These are phyloP conservation scores for Saguinus imperator DNA, from an alignment of 2,113 vertebrate species.

Conservation along the genomic window DNA sequence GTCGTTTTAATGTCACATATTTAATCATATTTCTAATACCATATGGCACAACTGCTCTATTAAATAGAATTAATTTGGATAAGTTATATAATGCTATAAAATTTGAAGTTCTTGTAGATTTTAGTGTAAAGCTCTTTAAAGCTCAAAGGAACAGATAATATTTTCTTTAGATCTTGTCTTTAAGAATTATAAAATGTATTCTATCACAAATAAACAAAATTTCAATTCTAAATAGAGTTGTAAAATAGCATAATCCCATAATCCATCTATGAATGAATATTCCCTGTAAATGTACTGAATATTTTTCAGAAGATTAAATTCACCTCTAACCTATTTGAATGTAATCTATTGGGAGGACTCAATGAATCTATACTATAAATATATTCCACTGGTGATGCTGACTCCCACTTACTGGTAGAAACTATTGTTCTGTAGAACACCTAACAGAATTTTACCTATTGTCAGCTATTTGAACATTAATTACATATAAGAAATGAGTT, in stretches of 20 bases:
- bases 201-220: not conserved
- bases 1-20: not conserved
- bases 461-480: not conserved
- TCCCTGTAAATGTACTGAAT: not conserved
- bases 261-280: not conserved
- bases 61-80: not conserved
- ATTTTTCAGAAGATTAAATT: not conserved
- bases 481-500: not conserved
- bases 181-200: slow-evolving; percentile 14
- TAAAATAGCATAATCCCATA: not conserved
- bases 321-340: not conserved
- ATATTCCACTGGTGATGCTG: not conserved
- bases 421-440: not conserved
- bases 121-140: not conserved
- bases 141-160: not conserved
- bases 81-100: not conserved
- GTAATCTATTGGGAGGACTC: not conserved
- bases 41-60: not conserved
- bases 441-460: not conserved
- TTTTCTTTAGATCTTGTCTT: not conserved
- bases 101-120: not conserved
- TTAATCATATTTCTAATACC: not conserved
- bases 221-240: not conserved
- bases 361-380: not conserved
- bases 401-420: not conserved